Percentiles rank a stretch among this genome's conserved stretches.
phyloP scores from a whole-genome alignment of 1,140 invertebrate species.

The Batillaria attramentaria region DNA sequence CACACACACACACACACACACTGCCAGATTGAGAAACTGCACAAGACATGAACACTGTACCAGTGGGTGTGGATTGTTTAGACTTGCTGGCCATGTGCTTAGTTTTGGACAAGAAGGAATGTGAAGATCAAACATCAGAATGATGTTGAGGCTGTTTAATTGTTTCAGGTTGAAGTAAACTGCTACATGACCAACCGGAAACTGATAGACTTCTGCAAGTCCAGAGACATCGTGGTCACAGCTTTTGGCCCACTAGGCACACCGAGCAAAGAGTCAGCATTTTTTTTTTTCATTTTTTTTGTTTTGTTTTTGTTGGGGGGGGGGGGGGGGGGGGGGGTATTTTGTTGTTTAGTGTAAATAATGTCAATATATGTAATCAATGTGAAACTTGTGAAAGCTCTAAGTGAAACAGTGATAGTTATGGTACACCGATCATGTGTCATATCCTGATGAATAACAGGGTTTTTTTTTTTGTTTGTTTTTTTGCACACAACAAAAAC shows the following conservation, averaged over 20 bases:
- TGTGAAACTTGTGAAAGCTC: too few relatives aligned
- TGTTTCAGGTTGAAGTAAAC: slow-evolving; percentile 61
- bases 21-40: neutral
- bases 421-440: neutral
- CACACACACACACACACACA: slow-evolving; percentile 18
- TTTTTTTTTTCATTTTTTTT: neutral
- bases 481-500: neutral
- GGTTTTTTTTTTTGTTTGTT: neutral
- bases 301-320: neutral
- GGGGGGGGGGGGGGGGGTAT: neutral
- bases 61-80: neutral
- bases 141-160: neutral
- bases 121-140: neutral
- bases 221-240: slow-evolving; percentile 53
- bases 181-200: slow-evolving; percentile 30
- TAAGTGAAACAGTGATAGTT: too few relatives aligned
- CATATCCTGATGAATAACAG: neutral
- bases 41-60: neutral
- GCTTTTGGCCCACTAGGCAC: slow-evolving; percentile 44
- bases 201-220: slow-evolving; percentile 57
- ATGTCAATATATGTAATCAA: too few relatives aligned
- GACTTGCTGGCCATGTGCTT: neutral
- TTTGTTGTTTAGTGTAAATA: neutral
- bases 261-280: neutral
- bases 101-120: neutral